These are phyloP conservation scores for Colius striatus DNA, from an alignment of 2,113 vertebrate species.

Conservation along the genomic window DNA sequence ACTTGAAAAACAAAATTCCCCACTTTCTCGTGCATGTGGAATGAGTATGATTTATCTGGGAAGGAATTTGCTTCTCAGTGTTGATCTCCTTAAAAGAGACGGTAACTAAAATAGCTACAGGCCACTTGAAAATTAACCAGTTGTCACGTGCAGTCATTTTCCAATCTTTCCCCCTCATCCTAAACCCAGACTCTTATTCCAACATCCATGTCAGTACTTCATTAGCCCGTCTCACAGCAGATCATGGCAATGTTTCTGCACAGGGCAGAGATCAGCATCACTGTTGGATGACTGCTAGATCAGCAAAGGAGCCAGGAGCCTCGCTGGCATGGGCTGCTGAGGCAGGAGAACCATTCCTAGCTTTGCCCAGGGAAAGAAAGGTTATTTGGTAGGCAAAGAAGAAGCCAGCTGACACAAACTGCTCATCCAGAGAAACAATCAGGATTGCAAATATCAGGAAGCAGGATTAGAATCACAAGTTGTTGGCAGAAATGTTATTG, in stretches of 20 bases:
- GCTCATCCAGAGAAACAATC: background rate
- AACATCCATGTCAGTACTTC: rapidly evolving
- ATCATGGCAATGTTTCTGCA: rapidly evolving
- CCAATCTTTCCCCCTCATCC: background rate
- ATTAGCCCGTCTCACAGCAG: background rate
- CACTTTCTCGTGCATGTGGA: slow-evolving; percentile 54
- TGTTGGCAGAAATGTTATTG: background rate
- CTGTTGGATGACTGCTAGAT: background rate
- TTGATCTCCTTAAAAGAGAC: slow-evolving; percentile 61
- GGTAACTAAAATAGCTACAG: slow-evolving; percentile 54
- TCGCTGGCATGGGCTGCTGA: background rate
- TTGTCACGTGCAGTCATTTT: background rate
- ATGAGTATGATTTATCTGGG: slow-evolving; percentile 65
- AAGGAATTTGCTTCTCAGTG: slow-evolving; percentile 64
- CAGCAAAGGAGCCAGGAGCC: background rate
- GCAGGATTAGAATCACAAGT: slow-evolving; percentile 32
- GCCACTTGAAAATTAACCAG: background rate
- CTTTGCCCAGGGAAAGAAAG: background rate
- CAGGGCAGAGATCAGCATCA: rapidly evolving
- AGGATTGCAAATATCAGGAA: slow-evolving; percentile 12
- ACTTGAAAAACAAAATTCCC: slow-evolving; percentile 66
- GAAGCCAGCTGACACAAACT: slow-evolving; percentile 4
- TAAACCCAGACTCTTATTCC: background rate
- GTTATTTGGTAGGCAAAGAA: background rate
- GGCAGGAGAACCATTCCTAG: background rate